phyloP scores from a whole-genome alignment of 1,140 invertebrate species.

The Trissolcus basalis region DNA sequence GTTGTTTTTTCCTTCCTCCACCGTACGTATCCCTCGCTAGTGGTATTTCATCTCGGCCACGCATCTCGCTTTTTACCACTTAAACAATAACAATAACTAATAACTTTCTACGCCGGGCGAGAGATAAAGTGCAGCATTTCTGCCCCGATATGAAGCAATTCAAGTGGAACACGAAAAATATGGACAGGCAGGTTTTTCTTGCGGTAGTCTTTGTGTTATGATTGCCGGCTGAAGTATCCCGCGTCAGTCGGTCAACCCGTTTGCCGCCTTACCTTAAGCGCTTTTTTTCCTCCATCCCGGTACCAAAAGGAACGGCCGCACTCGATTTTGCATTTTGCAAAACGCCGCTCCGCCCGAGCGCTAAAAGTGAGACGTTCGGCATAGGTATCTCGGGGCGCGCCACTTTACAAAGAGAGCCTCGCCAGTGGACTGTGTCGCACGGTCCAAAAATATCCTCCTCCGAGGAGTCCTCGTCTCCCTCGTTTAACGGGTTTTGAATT shows the following conservation, averaged over 20 bases:
- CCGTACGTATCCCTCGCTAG: neutral
- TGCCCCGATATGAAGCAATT: slow-evolving; percentile 8
- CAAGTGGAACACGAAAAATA: slow-evolving; percentile 44
- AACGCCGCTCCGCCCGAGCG: no score
- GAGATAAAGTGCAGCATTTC: slow-evolving; percentile 38
- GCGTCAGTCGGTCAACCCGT: no score
- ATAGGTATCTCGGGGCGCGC: no score
- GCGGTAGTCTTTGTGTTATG: slow-evolving; percentile 13
- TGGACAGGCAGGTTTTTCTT: slow-evolving; percentile 14
- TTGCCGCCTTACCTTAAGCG: neutral
- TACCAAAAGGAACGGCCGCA: no score
- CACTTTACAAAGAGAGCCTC: no score
- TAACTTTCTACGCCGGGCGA: slow-evolving; percentile 34
- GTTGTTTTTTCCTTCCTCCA: slow-evolving; percentile 1
- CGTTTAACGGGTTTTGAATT: no score
- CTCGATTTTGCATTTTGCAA: no score
- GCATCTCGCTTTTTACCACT: slow-evolving; percentile 36
- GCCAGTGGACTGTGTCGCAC: no score
- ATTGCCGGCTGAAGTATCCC: neutral
- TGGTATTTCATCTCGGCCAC: slow-evolving; percentile 36
- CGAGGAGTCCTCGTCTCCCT: no score
- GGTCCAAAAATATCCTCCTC: no score
- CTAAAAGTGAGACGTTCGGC: no score
- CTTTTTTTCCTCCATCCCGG: neutral
- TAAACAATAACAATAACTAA: slow-evolving; percentile 53